phyloP scores from a whole-genome alignment of 2,888 invertebrate species.

The Pammene aurita region DNA sequence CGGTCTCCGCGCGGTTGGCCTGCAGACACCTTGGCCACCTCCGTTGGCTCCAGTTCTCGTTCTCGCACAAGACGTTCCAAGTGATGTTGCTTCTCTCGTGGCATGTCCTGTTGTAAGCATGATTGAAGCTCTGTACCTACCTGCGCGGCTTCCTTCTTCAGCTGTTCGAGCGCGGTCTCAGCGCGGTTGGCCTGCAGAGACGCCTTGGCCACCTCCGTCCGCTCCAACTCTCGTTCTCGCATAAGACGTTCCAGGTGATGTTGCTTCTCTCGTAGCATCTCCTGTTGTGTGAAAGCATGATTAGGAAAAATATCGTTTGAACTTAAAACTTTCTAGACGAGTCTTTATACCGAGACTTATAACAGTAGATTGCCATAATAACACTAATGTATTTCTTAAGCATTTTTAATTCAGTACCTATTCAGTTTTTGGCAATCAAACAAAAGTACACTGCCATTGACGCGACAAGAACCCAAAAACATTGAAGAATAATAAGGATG shows the following conservation, averaged over 20 bases:
- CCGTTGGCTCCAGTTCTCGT: conserved; percentile 88
- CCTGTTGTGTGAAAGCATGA: conserved; percentile 79
- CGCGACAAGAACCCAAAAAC: too few species aligned
- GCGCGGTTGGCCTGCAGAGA: conserved; percentile 92
- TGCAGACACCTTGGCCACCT: conserved; percentile 92
- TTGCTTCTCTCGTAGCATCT: conserved; percentile 95
- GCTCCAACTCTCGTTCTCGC: conserved; percentile 94
- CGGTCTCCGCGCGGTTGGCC: conserved; percentile 89
- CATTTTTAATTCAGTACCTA: too few species aligned
- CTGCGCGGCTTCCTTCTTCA: conserved; percentile 86
- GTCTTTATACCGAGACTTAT: neutral
- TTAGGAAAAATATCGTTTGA: neutral
- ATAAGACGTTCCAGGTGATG: conserved; percentile 96
- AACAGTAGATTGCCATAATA: neutral
- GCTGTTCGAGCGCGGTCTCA: conserved; percentile 83
- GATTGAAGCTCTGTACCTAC: conserved; percentile 64
- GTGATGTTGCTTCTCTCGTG: neutral
- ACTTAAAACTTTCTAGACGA: neutral
- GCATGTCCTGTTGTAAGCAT: too few species aligned
- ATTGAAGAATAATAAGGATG: neutral
- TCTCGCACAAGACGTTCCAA: conserved; percentile 83
- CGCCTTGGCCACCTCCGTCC: conserved; percentile 93
- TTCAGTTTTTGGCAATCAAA: too few species aligned
- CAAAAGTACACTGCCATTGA: too few species aligned
- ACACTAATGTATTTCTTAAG: too few species aligned